A percentile compares a stretch with the other conserved stretches of the same genome.
These are phyloP conservation scores for Erpobdella octoculata DNA, from an alignment of 2,888 invertebrate genomes.

Conservation along the genomic window DNA sequence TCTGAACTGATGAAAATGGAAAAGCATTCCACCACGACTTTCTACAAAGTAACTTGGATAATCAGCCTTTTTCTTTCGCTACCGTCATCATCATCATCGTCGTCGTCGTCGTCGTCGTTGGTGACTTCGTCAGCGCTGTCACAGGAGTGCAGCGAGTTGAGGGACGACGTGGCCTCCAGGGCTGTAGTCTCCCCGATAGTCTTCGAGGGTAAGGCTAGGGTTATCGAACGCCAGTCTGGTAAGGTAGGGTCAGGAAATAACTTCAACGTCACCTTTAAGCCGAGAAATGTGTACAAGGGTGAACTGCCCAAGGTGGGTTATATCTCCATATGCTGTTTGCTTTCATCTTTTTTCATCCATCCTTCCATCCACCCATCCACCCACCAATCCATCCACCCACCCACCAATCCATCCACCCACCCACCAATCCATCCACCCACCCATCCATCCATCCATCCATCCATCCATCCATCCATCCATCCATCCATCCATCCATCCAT, in stretches of 20 bases:
- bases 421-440: no score
- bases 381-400: no score
- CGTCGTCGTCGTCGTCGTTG: neutral
- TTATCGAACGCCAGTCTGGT: neutral
- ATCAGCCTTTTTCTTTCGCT: neutral
- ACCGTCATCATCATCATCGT: neutral
- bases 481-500: no score
- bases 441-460: no score
- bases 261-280: conserved; percentile 30
- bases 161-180: conserved; percentile 24
- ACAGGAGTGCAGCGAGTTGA: conserved; percentile 10
- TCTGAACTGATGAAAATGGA: no score
- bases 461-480: no score
- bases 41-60: no score
- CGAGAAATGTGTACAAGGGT: conserved; percentile 22
- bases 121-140: neutral
- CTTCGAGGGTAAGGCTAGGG: conserved; percentile 24
- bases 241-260: neutral
- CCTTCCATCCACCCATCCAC: no score
- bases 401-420: no score
- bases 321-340: no score
- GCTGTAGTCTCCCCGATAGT: conserved; percentile 22
- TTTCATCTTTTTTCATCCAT: no score
- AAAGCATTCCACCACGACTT: no score
- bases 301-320: neutral